A percentile compares a stretch with the other conserved stretches of the same genome.
Conservation (phyloP, 2,888 invertebrate genomes). For the Acanthosepion pharaonis region DNA sequence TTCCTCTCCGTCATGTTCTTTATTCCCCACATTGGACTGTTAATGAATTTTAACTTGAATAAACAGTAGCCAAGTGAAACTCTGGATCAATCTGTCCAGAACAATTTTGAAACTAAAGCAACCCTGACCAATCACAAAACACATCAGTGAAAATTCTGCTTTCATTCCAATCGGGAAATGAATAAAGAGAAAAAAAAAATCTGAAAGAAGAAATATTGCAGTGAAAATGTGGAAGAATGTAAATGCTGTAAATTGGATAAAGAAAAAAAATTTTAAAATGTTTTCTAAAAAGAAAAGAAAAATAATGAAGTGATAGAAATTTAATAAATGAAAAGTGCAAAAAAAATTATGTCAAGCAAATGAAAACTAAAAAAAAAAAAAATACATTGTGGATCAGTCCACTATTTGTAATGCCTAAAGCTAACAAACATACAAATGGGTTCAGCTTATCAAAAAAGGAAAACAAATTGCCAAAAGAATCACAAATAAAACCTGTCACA, state of each 20-base stretch:
- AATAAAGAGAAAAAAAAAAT: not conserved
- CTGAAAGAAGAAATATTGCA: not conserved
- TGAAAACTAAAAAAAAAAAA: too few relatives aligned
- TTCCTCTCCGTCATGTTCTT: not conserved
- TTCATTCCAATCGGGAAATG: not conserved
- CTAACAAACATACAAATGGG: too few relatives aligned
- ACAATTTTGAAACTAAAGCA: constrained; percentile 20
- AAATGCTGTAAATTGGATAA: not conserved
- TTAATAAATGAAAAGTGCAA: too few relatives aligned
- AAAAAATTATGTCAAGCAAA: too few relatives aligned
- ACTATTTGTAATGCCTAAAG: too few relatives aligned
- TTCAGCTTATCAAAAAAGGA: too few relatives aligned
- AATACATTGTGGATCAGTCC: too few relatives aligned
- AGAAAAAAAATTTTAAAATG: not conserved
- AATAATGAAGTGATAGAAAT: too few relatives aligned
- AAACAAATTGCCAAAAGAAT: too few relatives aligned
- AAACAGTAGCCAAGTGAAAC: not conserved
- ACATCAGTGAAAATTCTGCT: not conserved
- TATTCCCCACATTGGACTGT: constrained; percentile 17
- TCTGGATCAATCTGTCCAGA: not conserved
- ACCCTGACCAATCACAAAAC: constrained; percentile 33
- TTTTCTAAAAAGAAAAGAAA: too few relatives aligned
- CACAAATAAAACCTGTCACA: too few relatives aligned
- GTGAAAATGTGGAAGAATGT: too few relatives aligned
- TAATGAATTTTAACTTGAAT: constrained; percentile 46